Evolutionary conservation across 1,140 invertebrate genomes (phyloP).

Genomic region (Dryas iulia): DNA sequence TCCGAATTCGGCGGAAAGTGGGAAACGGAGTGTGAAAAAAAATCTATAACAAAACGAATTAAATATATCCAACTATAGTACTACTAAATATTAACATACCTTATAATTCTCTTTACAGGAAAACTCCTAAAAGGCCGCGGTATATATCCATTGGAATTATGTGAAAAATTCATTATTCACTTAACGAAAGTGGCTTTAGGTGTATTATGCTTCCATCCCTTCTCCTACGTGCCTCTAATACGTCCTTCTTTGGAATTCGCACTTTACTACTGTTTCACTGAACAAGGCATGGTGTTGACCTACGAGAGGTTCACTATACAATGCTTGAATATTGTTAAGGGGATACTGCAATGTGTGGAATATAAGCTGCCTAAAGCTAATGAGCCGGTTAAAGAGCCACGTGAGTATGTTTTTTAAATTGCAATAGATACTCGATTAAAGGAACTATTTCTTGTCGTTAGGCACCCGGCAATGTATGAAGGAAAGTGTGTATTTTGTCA

Average conservation of each 20-base stretch:
- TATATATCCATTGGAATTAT: conserved; percentile 82
- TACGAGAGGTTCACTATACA: conserved; percentile 94
- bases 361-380: conserved; percentile 79
- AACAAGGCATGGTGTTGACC: conserved; percentile 85
- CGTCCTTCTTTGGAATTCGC: conserved; percentile 89
- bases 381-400: background rate
- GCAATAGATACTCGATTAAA: no score
- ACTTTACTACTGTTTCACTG: conserved; percentile 92
- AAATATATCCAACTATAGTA: no score
- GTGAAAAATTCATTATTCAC: conserved; percentile 91
- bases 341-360: conserved; percentile 87
- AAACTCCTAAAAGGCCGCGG: conserved; percentile 83
- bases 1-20: no score
- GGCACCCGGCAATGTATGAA: no score
- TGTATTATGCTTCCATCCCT: conserved; percentile 88
- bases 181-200: conserved; percentile 89
- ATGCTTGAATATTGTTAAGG: conserved; percentile 93
- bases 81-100: no score
- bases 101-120: conserved; percentile 79
- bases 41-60: no score
- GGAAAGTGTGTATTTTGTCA: no score
- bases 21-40: no score
- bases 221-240: conserved; percentile 90
- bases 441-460: no score
- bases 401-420: background rate